Evolutionary conservation across 1,140 invertebrate genomes (phyloP).

Genomic region (Helicorthomorpha holstii): DNA sequence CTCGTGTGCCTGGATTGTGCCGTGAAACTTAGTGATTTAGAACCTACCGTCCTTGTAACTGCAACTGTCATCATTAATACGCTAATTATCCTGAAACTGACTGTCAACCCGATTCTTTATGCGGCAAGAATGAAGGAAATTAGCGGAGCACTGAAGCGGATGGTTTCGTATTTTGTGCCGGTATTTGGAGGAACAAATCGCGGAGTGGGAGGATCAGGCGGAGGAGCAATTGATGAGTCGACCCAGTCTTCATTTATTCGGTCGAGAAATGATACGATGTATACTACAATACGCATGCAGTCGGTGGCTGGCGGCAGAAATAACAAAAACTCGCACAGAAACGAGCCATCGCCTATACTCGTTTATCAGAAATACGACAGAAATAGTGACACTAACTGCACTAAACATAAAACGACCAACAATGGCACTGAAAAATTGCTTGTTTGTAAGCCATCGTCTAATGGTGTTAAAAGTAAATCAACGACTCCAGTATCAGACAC

Average conservation of each 20-base stretch:
- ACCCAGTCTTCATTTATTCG: neutral
- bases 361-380: neutral
- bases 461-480: no score
- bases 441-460: no score
- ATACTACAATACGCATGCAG: constrained; percentile 3
- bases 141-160: constrained; percentile 14
- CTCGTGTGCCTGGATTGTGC: neutral
- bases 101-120: constrained; percentile 50
- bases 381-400: neutral
- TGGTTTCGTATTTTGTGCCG: neutral
- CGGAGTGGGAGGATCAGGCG: neutral
- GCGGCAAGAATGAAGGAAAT: constrained; percentile 46
- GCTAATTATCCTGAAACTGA: constrained; percentile 41
- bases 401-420: no score
- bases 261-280: constrained; percentile 3
- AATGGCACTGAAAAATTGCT: no score
- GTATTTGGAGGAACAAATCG: no score
- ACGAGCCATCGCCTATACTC: neutral
- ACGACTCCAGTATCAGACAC: no score
- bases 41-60: constrained; percentile 1
- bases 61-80: constrained; percentile 21
- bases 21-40: constrained; percentile 11
- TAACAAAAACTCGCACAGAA: neutral
- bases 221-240: neutral
- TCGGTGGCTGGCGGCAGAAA: neutral